A percentile compares a stretch with the other conserved stretches of the same genome.
Evolutionary conservation across 2,888 invertebrate species (phyloP).

Genomic region (Erebia aethiops): DNA sequence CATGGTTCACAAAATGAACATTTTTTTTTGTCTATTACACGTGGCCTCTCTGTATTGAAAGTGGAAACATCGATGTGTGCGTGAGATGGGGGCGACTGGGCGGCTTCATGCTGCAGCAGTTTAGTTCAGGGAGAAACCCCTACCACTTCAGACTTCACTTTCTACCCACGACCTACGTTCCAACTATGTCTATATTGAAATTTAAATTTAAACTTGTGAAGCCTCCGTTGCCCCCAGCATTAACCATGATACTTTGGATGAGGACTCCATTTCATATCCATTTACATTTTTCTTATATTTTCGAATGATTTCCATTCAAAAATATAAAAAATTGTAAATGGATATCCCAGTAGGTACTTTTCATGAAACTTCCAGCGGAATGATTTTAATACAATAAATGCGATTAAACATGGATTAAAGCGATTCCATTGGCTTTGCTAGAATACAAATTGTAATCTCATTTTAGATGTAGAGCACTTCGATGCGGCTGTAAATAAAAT

Average conservation of each 20-base stretch:
- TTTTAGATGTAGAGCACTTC: background rate
- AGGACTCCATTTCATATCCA: too few species aligned
- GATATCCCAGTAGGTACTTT: too few species aligned
- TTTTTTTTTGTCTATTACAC: slow-evolving; percentile 20
- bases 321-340: background rate
- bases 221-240: slow-evolving; percentile 43
- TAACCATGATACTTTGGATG: slow-evolving; percentile 42
- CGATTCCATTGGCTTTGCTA: slow-evolving; percentile 3
- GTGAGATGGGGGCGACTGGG: slow-evolving; percentile 33
- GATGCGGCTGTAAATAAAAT: slow-evolving; percentile 8
- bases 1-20: background rate
- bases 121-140: slow-evolving; percentile 39
- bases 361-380: slow-evolving; percentile 31
- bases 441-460: slow-evolving; percentile 14
- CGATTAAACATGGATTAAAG: slow-evolving; percentile 10
- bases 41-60: slow-evolving; percentile 36
- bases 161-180: slow-evolving; percentile 46
- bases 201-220: slow-evolving; percentile 39
- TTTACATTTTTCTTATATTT: too few species aligned
- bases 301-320: too few species aligned
- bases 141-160: slow-evolving; percentile 55
- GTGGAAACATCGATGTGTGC: slow-evolving; percentile 39
- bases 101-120: slow-evolving; percentile 40
- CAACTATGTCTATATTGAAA: slow-evolving; percentile 46
- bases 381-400: slow-evolving; percentile 25